phyloP scores from a whole-genome alignment of 2,888 invertebrate species.

The Nephrocerus scutellatus region DNA sequence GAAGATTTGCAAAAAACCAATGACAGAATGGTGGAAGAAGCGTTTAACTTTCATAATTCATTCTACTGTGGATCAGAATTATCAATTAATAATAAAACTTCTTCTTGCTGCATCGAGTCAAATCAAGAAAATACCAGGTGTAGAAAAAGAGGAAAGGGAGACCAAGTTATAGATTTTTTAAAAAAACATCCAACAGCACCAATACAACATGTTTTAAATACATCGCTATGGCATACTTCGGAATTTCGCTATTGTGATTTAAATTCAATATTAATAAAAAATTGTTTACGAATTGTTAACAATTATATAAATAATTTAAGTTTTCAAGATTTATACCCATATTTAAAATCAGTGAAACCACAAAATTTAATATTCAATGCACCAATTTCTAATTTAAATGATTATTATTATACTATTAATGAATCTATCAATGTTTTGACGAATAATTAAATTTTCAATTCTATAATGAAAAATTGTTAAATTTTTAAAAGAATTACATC shows the following conservation, averaged over 20 bases:
- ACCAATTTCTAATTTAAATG: no score
- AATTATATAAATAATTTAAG: no score
- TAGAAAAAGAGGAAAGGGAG: slow-evolving; percentile 16
- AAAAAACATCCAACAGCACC: slow-evolving; percentile 10
- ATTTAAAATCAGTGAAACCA: no score
- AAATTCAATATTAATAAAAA: slow-evolving; percentile 5
- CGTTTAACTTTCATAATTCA: slow-evolving; percentile 5
- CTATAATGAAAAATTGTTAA: no score
- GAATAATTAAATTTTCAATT: no score
- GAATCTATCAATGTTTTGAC: no score
- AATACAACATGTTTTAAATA: slow-evolving; percentile 10
- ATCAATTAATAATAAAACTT: no score
- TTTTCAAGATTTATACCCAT: no score
- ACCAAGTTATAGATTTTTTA: slow-evolving; percentile 13
- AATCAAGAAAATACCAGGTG: slow-evolving; percentile 1
- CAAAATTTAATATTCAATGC: no score
- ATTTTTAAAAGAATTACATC: no score
- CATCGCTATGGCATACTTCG: slow-evolving; percentile 10
- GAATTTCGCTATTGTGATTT: slow-evolving; percentile 10
- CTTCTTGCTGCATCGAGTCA: slow-evolving; percentile 1
- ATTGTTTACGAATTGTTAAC: no score
- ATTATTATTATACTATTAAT: no score
- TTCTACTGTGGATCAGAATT: neutral
- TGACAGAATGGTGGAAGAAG: slow-evolving; percentile 12
- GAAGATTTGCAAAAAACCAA: slow-evolving; percentile 9